phyloP scores from a whole-genome alignment of 2,888 invertebrate genomes.

The Alviniconcha strummeri region DNA sequence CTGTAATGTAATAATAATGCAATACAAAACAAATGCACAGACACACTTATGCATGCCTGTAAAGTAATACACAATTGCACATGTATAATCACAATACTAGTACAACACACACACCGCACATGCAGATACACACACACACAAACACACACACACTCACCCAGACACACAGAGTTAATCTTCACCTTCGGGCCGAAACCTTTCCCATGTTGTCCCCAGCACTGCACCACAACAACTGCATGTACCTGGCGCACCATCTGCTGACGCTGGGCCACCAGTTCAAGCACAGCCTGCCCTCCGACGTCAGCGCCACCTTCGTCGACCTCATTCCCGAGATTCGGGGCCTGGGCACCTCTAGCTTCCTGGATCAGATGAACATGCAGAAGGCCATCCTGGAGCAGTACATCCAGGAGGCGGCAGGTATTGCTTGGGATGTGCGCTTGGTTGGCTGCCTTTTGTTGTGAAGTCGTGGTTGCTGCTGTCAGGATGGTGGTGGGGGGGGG shows the following conservation, averaged over 20 bases:
- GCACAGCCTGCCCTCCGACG: constrained; percentile 78
- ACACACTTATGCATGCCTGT: too few species aligned
- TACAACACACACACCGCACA: too few species aligned
- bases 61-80: too few species aligned
- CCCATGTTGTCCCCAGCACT: constrained; percentile 59
- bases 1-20: too few species aligned
- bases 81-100: too few species aligned
- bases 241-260: constrained; percentile 84
- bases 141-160: too few species aligned
- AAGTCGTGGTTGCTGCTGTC: neutral
- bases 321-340: constrained; percentile 81
- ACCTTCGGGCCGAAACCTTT: too few species aligned
- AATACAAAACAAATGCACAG: too few species aligned
- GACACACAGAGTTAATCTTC: too few species aligned
- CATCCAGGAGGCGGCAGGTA: constrained; percentile 83
- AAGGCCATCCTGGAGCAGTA: constrained; percentile 85
- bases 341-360: constrained; percentile 82
- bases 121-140: too few species aligned
- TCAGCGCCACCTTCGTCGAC: constrained; percentile 81
- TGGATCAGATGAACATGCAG: constrained; percentile 85
- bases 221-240: constrained; percentile 91
- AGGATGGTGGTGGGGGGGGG: too few species aligned
- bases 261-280: constrained; percentile 83
- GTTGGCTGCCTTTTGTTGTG: neutral
- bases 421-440: constrained; percentile 39